These are phyloP conservation scores for Australoheros scitulus DNA, from an alignment of 2,113 vertebrate species.

Conservation along the genomic window DNA sequence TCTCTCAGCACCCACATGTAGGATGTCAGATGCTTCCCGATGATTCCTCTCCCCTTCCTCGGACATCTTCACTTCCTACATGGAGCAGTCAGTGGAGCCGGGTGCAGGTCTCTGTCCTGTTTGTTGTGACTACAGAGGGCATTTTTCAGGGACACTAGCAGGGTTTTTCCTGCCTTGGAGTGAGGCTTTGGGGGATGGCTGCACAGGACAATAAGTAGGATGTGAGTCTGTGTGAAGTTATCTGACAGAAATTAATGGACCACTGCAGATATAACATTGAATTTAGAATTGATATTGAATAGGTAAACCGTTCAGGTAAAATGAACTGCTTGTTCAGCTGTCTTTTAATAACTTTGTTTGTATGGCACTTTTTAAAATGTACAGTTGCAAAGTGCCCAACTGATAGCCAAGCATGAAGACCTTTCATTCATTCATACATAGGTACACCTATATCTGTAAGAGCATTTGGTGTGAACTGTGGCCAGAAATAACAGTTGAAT, in stretches of 20 bases:
- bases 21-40: slow-evolving; percentile 71
- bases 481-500: too few species aligned
- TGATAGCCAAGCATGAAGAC: too few species aligned
- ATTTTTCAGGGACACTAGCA: slow-evolving; percentile 39
- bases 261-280: not conserved
- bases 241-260: too few species aligned
- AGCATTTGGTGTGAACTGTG: too few species aligned
- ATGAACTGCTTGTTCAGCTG: not conserved
- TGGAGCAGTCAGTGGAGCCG: slow-evolving; percentile 4
- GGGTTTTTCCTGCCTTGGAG: not conserved
- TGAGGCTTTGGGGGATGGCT: not conserved
- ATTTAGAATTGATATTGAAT: not conserved
- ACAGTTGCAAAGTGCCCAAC: not conserved
- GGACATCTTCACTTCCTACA: slow-evolving; percentile 37
- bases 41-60: slow-evolving; percentile 19
- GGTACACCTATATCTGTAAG: too few species aligned
- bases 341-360: not conserved
- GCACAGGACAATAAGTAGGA: not conserved
- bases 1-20: slow-evolving; percentile 30
- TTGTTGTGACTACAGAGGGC: slow-evolving; percentile 63
- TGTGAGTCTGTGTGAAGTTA: not conserved
- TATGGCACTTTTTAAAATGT: not conserved
- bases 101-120: slow-evolving; percentile 34
- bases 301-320: not conserved
- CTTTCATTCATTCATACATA: too few species aligned